Evolutionary conservation across 2,888 invertebrate genomes (phyloP), one percentile per base, ranked within the genome.

Genomic region (Miltochrista miniata): DNA sequence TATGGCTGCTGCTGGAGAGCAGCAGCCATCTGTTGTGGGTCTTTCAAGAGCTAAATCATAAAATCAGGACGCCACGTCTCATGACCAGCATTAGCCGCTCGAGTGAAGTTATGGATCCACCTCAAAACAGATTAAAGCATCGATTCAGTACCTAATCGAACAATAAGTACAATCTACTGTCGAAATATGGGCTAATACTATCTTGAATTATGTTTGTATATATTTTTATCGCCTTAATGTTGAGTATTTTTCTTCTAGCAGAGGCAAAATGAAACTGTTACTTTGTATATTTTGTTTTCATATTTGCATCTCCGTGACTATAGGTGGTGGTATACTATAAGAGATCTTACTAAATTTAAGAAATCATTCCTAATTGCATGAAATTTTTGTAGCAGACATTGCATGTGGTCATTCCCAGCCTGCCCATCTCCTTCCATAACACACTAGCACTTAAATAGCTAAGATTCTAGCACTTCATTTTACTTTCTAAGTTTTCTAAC

Each of bases 391-490:
- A 81, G 79, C 59, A 63, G 69, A 76, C 73, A 76, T 77, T 86
- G 90, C 90, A 90, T 90, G 90, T 71, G 47, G 60, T 81, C 81
- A 81, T 73, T 24, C 68, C 71, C 77, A 76, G 81, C 85, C 87
- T 80, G 76, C 88, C 88, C 87, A 81, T 74, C 83, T 82, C 85
- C 85, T 88, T 84, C 87, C 74, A 64, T 73, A 70, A 75, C 67
- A 69, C 60, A 61, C 68, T 67, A 68, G 70, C 63, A 59, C 59
- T 59, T 65, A 31, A 31, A 52, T 42, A 45, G 45, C 14, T n/a
- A 45, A 48, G 37, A 39, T 14, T 37, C 9, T 49, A 43, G 58
- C 56, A 43, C 48, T 43, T 41, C 31, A 24, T 42, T 15, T n/a
- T 24, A 24, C 18, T 24, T 24, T 11, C 38, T 35, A 11, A 48